A percentile compares a stretch with the other conserved stretches of the same genome.
phyloP scores from a whole-genome alignment of 2,113 vertebrate species.

The Ifrita kowaldi region DNA sequence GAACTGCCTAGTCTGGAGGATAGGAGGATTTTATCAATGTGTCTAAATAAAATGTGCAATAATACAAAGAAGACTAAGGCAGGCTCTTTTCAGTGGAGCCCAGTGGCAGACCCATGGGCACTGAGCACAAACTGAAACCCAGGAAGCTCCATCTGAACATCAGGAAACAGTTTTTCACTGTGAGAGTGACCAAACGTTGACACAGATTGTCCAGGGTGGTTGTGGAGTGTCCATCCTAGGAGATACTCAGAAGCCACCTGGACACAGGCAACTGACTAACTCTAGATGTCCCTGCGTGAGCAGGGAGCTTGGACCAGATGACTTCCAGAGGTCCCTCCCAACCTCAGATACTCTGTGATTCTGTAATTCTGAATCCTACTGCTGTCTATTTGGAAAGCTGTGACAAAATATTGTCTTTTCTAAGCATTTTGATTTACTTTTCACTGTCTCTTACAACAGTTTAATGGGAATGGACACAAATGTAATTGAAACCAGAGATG shows the following conservation, averaged over 20 bases:
- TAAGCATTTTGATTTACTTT: neutral
- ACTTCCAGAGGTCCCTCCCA: neutral
- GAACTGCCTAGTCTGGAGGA: neutral
- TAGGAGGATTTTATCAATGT: neutral
- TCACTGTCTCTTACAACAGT: neutral
- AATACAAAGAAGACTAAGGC: neutral
- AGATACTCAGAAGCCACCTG: neutral
- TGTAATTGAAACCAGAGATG: neutral
- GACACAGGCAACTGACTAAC: neutral
- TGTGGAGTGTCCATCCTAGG: neutral
- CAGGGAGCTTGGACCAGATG: accelerated
- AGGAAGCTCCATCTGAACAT: neutral
- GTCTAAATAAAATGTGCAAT: neutral
- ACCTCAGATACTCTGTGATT: neutral
- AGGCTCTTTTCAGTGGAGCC: neutral
- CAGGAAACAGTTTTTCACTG: neutral
- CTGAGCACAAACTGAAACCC: neutral
- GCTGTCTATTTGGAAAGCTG: neutral
- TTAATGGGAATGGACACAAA: neutral
- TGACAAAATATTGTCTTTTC: neutral
- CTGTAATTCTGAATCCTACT: neutral
- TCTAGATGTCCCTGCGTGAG: neutral
- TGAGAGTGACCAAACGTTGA: accelerated
- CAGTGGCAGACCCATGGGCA: neutral
- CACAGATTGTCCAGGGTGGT: neutral